Evolutionary conservation across 2,888 invertebrate genomes (phyloP).

Genomic region (Lomographa bimaculata): DNA sequence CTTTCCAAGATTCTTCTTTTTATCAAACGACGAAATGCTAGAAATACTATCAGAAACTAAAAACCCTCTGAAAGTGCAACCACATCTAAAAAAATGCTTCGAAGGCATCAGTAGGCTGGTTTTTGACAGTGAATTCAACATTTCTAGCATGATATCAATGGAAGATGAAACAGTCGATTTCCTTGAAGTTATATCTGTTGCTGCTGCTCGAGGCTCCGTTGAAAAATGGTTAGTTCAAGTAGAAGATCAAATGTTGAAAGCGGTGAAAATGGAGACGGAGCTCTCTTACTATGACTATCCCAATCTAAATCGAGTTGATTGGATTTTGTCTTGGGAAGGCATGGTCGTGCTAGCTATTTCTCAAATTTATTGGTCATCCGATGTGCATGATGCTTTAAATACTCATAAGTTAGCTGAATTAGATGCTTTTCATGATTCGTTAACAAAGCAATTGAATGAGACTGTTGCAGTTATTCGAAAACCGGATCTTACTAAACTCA

Average conservation of each 20-base stretch:
- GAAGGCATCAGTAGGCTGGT: slow-evolving; percentile 91
- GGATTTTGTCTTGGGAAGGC: slow-evolving; percentile 92
- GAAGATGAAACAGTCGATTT: slow-evolving; percentile 89
- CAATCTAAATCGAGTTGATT: slow-evolving; percentile 82
- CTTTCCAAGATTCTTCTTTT: slow-evolving; percentile 94
- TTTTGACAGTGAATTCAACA: slow-evolving; percentile 88
- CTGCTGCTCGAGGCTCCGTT: slow-evolving; percentile 90
- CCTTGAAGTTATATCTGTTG: slow-evolving; percentile 85
- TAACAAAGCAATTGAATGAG: slow-evolving; percentile 87
- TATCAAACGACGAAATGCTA: slow-evolving; percentile 95
- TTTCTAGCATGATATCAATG: slow-evolving; percentile 90
- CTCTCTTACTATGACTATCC: slow-evolving; percentile 87
- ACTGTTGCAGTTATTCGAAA: slow-evolving; percentile 89
- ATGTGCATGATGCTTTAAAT: slow-evolving; percentile 88
- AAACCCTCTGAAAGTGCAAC: slow-evolving; percentile 92
- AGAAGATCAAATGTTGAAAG: slow-evolving; percentile 90
- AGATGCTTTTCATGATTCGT: slow-evolving; percentile 77
- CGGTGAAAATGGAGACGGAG: slow-evolving; percentile 87
- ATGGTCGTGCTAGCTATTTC: slow-evolving; percentile 92
- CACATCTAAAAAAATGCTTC: slow-evolving; percentile 94
- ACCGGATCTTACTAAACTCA: slow-evolving; percentile 87
- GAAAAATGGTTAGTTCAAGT: slow-evolving; percentile 94
- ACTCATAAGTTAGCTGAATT: slow-evolving; percentile 82
- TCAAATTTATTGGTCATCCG: slow-evolving; percentile 92
- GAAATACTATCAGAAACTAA: slow-evolving; percentile 95